Percentiles rank a stretch among this genome's conserved stretches.
phyloP scores from a whole-genome alignment of 2,797 vertebrate species.

The Monodelphis domestica region DNA sequence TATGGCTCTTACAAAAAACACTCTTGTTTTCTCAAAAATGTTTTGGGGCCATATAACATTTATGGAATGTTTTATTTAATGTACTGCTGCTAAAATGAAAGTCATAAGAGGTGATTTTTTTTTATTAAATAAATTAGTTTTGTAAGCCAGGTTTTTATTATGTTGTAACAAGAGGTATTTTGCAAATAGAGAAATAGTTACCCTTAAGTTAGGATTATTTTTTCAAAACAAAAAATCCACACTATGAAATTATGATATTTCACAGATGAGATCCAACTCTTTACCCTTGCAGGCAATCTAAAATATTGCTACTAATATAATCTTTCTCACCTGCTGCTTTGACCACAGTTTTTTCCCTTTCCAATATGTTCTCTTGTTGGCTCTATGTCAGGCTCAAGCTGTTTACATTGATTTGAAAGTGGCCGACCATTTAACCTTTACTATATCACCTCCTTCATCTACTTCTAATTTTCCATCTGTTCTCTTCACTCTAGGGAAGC shows the following conservation, averaged over 20 bases:
- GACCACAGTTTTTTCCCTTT: not conserved
- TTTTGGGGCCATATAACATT: constrained; percentile 45
- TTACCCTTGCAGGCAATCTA: not conserved
- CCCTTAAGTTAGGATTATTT: not conserved
- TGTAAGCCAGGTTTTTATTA: no score
- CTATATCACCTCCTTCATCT: not conserved
- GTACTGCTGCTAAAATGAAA: constrained; percentile 24
- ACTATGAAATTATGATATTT: rapidly evolving
- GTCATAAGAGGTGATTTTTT: not conserved
- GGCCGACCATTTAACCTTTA: not conserved
- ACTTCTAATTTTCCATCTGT: not conserved
- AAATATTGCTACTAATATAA: not conserved
- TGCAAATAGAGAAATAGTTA: not conserved
- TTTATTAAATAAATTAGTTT: no score
- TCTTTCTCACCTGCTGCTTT: not conserved
- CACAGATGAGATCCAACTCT: rapidly evolving
- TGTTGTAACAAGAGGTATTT: not conserved
- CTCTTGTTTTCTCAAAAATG: constrained; percentile 30
- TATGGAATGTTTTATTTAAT: constrained; percentile 12
- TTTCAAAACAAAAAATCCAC: not conserved
- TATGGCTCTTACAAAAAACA: not conserved
- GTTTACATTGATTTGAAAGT: not conserved
- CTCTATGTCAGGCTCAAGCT: rapidly evolving
- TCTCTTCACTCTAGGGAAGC: not conserved
- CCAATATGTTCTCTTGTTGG: not conserved